Base-by-base conservation (phyloP, 2,888 invertebrate genomes). In the Neoscelio sp. region DNA sequence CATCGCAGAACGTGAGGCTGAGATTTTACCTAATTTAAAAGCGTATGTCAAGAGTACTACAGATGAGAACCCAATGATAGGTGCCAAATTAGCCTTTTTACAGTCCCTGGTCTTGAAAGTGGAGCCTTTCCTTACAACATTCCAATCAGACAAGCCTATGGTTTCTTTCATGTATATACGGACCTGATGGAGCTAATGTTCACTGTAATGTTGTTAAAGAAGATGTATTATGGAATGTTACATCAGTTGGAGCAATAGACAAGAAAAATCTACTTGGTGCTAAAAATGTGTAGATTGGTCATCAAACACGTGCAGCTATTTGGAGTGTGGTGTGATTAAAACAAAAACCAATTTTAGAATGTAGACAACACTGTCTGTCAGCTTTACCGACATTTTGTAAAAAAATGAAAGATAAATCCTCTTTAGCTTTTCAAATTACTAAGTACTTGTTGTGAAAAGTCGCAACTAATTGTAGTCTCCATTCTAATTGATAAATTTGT, bases 41-140 rank as follows among this genome's bases (percentile, higher is more conserved):
- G 42, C 3, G 6, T 58, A 58, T 12, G 13, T 28, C 13, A 56
- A 58, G 10, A 28, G 12, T 2, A 28, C n/a, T 17, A 10, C 40
- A 58, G 8, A 10, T 1, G 17, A 18, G 5, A 58, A 38, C 15
- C 50, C 64, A 5, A 18, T 64, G 10, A 5, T 50, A 18, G 26
- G 23, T 3, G 52, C 74, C 8, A 79, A 81, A 56, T 26, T 83
- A 3, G 52, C 75, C 10, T 81, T 83, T 80, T 78, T 78, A 10
- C 44, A 71, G 33, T 42, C 76, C 4, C 5, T 78, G 6, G 74
- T 80, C n/a, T 15, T 48, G 20, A 50, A 68, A 48, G 54, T 82
- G 1, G 79, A 83, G 65, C 80, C 80, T 17, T 76, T 83, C 52
- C 40, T 81, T n/a, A 71, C 15, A 28, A 46, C 73, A 28, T 83